These are phyloP conservation scores for Eustalomyia histrio DNA, from an alignment of 2,888 invertebrate species.

Conservation along the genomic window DNA sequence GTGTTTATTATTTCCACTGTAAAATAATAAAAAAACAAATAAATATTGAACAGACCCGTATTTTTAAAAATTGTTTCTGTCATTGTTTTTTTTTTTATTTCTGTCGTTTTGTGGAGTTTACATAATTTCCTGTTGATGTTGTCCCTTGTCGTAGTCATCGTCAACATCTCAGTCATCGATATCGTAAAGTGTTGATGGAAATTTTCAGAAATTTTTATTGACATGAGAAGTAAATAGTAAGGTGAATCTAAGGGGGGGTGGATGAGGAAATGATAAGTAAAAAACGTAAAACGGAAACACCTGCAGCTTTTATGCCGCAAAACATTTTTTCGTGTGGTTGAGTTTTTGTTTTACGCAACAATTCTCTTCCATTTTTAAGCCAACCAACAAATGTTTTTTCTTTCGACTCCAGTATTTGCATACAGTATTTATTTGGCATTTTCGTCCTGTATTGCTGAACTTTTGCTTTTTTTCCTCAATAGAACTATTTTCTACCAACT, in stretches of 20 bases:
- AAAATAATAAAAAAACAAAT: conserved; percentile 41
- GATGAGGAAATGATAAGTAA: conserved; percentile 7
- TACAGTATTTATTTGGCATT: conserved; percentile 56
- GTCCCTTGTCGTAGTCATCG: conserved; percentile 66
- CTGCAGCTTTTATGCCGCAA: conserved; percentile 69
- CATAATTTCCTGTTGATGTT: conserved; percentile 78
- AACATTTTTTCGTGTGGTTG: conserved; percentile 67
- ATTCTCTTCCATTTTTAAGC: conserved; percentile 67
- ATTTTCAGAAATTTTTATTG: conserved; percentile 60
- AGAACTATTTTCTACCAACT: conserved; percentile 49
- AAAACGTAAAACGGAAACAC: conserved; percentile 66
- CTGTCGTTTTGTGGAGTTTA: conserved; percentile 71
- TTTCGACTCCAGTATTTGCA: conserved; percentile 17
- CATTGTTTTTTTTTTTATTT: conserved; percentile 49
- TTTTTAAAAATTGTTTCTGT: conserved; percentile 41
- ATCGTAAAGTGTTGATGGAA: conserved; percentile 70
- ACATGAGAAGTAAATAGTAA: conserved; percentile 19
- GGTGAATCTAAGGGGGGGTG: not conserved
- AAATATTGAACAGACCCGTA: conserved; percentile 31
- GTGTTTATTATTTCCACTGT: conserved; percentile 69
- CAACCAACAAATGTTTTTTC: not conserved
- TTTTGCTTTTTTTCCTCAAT: conserved; percentile 55
- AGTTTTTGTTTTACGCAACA: conserved; percentile 56
- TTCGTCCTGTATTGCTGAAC: conserved; percentile 55
- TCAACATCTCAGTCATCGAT: conserved; percentile 69